Conservation (phyloP, 2,888 invertebrate species). For the Eupithecia insigniata region DNA sequence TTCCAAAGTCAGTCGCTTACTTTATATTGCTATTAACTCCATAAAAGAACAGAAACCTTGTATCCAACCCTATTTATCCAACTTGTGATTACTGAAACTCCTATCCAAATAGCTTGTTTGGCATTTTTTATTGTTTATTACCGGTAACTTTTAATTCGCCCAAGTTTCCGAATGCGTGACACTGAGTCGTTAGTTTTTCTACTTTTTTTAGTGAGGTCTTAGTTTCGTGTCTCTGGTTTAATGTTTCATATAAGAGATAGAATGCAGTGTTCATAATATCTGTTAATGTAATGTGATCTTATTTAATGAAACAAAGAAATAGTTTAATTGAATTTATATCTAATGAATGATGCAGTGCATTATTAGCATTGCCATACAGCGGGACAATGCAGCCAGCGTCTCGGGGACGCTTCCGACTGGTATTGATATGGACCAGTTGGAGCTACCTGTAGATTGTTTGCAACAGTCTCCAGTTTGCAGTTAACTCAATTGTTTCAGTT, state of each 20-base stretch:
- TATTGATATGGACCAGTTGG: too few species aligned
- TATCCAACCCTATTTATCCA: slow-evolving; percentile 48
- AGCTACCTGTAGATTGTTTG: too few species aligned
- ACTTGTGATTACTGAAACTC: slow-evolving; percentile 64
- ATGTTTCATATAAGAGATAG: slow-evolving; percentile 70
- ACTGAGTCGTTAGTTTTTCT: slow-evolving; percentile 76
- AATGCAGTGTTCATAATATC: slow-evolving; percentile 58
- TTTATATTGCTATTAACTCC: slow-evolving; percentile 36
- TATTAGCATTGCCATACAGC: too few species aligned
- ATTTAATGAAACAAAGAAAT: background rate
- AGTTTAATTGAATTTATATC: too few species aligned
- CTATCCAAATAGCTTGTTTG: slow-evolving; percentile 70
- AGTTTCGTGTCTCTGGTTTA: slow-evolving; percentile 74
- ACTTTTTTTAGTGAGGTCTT: slow-evolving; percentile 72
- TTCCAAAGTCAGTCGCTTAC: slow-evolving; percentile 37
- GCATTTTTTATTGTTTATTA: slow-evolving; percentile 81
- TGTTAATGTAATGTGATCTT: slow-evolving; percentile 3
- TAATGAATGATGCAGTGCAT: too few species aligned
- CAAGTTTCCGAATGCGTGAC: slow-evolving; percentile 80
- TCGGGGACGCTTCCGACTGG: too few species aligned
- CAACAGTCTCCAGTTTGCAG: too few species aligned
- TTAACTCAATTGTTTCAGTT: too few species aligned
- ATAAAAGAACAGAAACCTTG: slow-evolving; percentile 45
- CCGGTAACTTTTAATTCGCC: slow-evolving; percentile 82
- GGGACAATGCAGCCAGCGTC: too few species aligned